Conservation (phyloP, 1,140 invertebrate genomes). For the Rhynchophorus ferrugineus region DNA sequence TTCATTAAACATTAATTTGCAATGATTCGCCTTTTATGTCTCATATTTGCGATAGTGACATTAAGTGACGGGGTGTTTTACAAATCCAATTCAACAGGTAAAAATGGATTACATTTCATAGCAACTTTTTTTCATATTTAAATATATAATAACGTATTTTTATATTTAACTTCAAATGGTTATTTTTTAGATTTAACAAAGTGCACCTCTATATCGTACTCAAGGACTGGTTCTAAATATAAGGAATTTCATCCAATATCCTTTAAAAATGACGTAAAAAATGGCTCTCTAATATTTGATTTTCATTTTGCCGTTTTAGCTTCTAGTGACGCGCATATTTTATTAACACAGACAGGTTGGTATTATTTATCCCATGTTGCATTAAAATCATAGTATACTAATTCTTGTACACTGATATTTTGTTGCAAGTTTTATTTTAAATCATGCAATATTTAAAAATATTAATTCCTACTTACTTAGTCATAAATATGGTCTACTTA, state of each 20-base stretch:
- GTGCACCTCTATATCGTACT: conserved; percentile 25
- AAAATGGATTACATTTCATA: too few species aligned
- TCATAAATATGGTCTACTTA: too few species aligned
- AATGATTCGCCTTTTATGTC: too few species aligned
- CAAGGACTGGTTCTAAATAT: conserved; percentile 44
- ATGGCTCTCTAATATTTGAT: conserved; percentile 40
- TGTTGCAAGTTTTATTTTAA: too few species aligned
- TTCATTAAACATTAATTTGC: too few species aligned
- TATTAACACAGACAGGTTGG: conserved; percentile 42
- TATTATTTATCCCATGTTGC: neutral
- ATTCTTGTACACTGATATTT: too few species aligned
- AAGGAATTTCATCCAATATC: conserved; percentile 40
- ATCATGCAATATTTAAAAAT: too few species aligned
- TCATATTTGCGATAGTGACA: too few species aligned
- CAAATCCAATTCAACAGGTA: conserved; percentile 15
- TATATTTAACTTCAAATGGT: neutral
- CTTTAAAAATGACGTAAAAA: conserved; percentile 5
- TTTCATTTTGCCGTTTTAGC: conserved; percentile 52
- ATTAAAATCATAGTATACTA: too few species aligned
- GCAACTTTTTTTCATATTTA: too few species aligned
- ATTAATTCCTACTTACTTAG: too few species aligned
- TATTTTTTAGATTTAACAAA: conserved; percentile 17
- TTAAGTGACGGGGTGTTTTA: conserved; percentile 5
- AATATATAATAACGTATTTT: neutral
- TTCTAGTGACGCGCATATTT: conserved; percentile 51